Percentiles rank a stretch among this genome's conserved stretches.
Evolutionary conservation across 2,797 vertebrate species (phyloP).

Genomic region (Brotula barbata): DNA sequence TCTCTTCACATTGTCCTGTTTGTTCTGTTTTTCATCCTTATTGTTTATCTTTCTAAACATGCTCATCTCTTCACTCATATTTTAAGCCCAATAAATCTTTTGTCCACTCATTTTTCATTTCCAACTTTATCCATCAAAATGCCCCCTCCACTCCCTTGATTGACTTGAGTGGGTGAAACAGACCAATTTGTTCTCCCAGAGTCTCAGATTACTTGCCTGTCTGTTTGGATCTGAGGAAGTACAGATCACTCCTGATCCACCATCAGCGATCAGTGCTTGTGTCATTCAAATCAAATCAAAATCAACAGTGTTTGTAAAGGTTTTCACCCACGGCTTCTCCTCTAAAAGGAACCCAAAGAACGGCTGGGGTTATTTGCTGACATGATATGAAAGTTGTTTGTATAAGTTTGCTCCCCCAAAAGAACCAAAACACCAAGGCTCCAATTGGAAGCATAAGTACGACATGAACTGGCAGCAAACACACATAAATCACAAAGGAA

Average conservation of each 20-base stretch:
- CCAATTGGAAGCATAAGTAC: neutral
- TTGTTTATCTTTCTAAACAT: too few relatives aligned
- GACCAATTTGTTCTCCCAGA: conserved; percentile 66
- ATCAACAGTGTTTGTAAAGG: conserved; percentile 52
- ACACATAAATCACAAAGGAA: neutral
- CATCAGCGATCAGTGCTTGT: conserved; percentile 47
- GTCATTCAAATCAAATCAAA: conserved; percentile 47
- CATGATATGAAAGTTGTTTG: conserved; percentile 42
- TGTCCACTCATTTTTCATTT: conserved; percentile 8
- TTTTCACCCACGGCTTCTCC: conserved; percentile 21
- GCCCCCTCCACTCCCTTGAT: conserved; percentile 56
- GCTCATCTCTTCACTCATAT: conserved; percentile 4
- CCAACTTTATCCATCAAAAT: neutral
- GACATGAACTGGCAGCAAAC: neutral
- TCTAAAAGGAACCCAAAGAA: conserved; percentile 18
- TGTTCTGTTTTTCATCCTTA: too few relatives aligned
- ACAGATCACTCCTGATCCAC: conserved; percentile 54
- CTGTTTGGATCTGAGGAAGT: conserved; percentile 67
- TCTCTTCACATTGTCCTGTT: conserved; percentile 16
- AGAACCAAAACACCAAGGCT: neutral
- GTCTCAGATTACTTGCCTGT: conserved; percentile 74
- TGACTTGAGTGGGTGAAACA: conserved; percentile 71
- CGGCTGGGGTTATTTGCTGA: conserved; percentile 26
- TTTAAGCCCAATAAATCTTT: conserved; percentile 6
- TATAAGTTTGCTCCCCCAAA: neutral